Percentiles rank a stretch among this genome's conserved stretches.
Evolutionary conservation across 2,113 vertebrate species (phyloP).

Genomic region (Gambusia affinis): DNA sequence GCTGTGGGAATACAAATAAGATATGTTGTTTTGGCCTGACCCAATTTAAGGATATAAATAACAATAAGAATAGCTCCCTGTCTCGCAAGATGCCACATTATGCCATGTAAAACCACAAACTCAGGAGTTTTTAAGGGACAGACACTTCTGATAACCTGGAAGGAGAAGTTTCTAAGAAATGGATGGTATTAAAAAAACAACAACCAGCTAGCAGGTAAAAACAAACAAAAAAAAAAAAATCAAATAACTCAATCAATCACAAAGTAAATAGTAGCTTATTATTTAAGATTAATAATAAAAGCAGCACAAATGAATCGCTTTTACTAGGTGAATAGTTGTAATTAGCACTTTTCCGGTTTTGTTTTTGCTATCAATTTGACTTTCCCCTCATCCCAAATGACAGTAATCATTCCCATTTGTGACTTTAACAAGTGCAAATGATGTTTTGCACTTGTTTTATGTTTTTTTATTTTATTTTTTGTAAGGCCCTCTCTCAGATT

Average conservation of each 20-base stretch:
- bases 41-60: slow-evolving; percentile 77
- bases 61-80: slow-evolving; percentile 65
- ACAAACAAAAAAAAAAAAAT: not conserved
- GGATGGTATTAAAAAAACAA: not conserved
- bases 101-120: slow-evolving; percentile 44
- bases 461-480: too few species aligned
- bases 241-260: slow-evolving; percentile 7
- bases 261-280: too few species aligned
- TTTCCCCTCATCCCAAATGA: not conserved
- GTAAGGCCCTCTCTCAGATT: too few species aligned
- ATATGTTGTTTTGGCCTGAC: slow-evolving; percentile 74
- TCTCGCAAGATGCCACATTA: slow-evolving; percentile 35
- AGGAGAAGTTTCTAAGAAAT: slow-evolving; percentile 71
- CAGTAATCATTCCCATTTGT: too few species aligned
- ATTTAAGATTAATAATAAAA: too few species aligned
- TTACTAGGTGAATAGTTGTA: not conserved
- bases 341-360: not conserved
- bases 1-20: slow-evolving; percentile 74
- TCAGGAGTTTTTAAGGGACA: slow-evolving; percentile 45
- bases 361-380: not conserved
- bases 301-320: too few species aligned
- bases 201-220: not conserved
- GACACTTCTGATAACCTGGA: slow-evolving; percentile 3
- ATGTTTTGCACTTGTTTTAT: too few species aligned
- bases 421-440: too few species aligned